These are phyloP conservation scores for Pangasianodon hypophthalmus DNA, from an alignment of 2,113 vertebrate species.

Conservation along the genomic window DNA sequence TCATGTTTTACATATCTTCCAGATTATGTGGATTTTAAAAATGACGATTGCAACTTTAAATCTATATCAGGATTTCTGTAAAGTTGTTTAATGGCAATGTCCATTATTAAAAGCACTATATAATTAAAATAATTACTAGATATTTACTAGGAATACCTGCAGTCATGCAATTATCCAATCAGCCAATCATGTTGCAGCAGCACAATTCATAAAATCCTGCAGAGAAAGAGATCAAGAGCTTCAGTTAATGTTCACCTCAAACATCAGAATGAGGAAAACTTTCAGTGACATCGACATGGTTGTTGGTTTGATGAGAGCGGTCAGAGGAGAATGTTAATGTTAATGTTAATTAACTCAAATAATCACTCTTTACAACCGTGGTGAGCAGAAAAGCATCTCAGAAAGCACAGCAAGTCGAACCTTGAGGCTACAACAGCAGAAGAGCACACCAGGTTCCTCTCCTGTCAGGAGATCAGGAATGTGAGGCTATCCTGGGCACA, in stretches of 20 bases:
- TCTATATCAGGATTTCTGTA: too few relatives aligned
- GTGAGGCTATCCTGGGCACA: not conserved
- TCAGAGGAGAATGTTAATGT: not conserved
- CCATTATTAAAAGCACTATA: too few relatives aligned
- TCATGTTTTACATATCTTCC: not conserved
- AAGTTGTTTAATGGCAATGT: too few relatives aligned
- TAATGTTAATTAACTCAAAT: too few relatives aligned
- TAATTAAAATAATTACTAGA: too few relatives aligned
- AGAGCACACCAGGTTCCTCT: not conserved
- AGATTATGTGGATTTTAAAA: too few relatives aligned
- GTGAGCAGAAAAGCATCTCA: not conserved
- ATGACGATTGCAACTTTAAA: too few relatives aligned
- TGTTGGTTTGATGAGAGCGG: not conserved
- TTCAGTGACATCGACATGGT: not conserved
- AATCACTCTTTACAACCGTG: not conserved
- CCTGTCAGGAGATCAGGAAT: not conserved
- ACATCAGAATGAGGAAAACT: not conserved
- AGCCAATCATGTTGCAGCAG: not conserved
- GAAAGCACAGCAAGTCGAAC: not conserved
- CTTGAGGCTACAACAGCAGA: not conserved
- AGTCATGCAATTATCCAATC: not conserved
- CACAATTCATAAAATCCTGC: not conserved
- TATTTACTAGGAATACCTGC: not conserved
- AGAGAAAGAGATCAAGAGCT: not conserved
- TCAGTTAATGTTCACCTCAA: not conserved